Evolutionary conservation across 37 sponge, comb jelly and placozoan genomes (phyloP), one percentile per base, ranked within the genome.

Genomic region (Aplysina aerophoba): DNA sequence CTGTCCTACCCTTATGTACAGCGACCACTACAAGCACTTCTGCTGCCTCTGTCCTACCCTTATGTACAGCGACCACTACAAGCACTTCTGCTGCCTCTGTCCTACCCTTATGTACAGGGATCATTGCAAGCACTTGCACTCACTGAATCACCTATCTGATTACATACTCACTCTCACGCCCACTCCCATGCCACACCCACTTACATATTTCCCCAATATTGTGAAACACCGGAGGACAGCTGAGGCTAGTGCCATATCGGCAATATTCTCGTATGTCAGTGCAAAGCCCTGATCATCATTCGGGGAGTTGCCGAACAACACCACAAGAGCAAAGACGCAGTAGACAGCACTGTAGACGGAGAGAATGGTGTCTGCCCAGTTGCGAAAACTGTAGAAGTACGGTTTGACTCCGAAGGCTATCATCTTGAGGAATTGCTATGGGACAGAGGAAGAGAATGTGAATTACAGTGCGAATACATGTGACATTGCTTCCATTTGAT

Each of bases 141-240:
- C 50, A 44, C 50, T 44, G 6, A 3, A 44, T n/a, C 50, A 44
- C 50, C 50, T 44, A 44, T 8, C 50, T 44, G 6, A 44, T 8
- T 44, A 3, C 50, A 44, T 8, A 44, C 50, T 44, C 50, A 44
- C 50, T 44, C 50, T 8, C 50, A n/a, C 50, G 8, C 50, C 50
- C 50, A 44, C 50, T 44, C 50, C 50, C 50, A 44, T 44, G 3
- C 50, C 50, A 44, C 50, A 44, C 50, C 50, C 44, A 87, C 92
- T 85, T 38, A 91, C 92, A 85, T 91, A 91, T 91, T 85, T 87
- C 75, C 83, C 75, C 34, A 91, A 62, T 24, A 88, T 55, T 4
- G 88, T 91, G 53, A 91, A 57, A 34, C 77, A 79, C 57, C 72
- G 88, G 4, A 84, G 16, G 19, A 93, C 82, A 67, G 85, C 69